Percentiles rank a stretch among this genome's conserved stretches.
phyloP scores from a whole-genome alignment of 2,113 vertebrate genomes.

The Phasianus colchicus region DNA sequence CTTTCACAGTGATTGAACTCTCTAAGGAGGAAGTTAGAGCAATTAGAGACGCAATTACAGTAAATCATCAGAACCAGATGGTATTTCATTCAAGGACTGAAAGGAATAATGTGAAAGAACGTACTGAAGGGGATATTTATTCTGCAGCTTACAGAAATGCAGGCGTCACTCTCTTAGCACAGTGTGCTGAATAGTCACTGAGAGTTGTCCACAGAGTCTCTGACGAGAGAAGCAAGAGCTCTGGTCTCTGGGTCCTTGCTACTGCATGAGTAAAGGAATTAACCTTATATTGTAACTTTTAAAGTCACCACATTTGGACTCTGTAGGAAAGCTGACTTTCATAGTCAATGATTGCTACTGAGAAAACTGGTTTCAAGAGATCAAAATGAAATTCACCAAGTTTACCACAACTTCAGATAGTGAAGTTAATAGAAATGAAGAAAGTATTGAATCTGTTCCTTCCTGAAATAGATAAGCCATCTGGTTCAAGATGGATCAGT shows the following conservation, averaged over 20 bases:
- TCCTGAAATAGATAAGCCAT: neutral
- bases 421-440: neutral
- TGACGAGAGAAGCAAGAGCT: neutral
- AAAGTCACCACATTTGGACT: neutral
- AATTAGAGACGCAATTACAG: conserved; percentile 67
- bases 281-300: neutral
- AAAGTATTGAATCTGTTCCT: neutral
- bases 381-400: neutral
- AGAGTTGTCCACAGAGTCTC: neutral
- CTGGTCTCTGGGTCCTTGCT: neutral
- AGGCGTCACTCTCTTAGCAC: neutral
- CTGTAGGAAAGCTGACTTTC: neutral
- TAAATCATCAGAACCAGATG: conserved; percentile 71
- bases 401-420: neutral
- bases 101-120: conserved; percentile 52
- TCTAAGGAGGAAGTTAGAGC: conserved; percentile 64
- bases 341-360: neutral
- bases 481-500: neutral
- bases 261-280: neutral
- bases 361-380: neutral
- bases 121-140: conserved; percentile 53
- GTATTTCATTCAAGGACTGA: conserved; percentile 65
- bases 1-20: conserved; percentile 48
- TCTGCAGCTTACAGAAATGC: conserved; percentile 18
- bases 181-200: neutral